phyloP scores from a whole-genome alignment of 2,113 vertebrate species.

The Myiozetetes cayanensis region DNA sequence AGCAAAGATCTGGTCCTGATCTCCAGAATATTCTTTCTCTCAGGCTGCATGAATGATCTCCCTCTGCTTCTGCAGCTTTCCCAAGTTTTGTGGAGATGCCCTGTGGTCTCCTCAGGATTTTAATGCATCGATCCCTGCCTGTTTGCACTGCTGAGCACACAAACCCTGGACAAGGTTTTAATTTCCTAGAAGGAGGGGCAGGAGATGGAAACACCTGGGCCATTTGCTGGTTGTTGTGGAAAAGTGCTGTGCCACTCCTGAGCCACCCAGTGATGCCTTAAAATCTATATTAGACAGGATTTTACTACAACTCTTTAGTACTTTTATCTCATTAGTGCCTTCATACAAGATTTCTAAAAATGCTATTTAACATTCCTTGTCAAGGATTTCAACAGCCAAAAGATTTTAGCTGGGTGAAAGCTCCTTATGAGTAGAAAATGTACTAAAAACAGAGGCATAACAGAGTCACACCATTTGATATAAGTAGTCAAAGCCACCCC shows the following conservation, averaged over 20 bases:
- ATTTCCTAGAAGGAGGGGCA: not conserved
- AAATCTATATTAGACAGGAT: too few species aligned
- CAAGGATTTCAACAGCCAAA: too few species aligned
- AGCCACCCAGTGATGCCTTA: too few species aligned
- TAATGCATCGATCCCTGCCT: fast-evolving
- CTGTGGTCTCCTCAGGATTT: not conserved
- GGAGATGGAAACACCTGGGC: not conserved
- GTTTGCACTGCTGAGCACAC: not conserved
- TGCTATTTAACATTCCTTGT: too few species aligned
- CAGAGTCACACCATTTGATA: too few species aligned
- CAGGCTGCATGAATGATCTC: not conserved
- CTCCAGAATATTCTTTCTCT: not conserved
- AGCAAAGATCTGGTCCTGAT: not conserved
- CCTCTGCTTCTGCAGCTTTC: not conserved
- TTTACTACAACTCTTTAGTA: too few species aligned
- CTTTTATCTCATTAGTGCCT: too few species aligned
- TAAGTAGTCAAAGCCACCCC: too few species aligned
- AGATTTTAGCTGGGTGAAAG: too few species aligned
- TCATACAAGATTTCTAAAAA: too few species aligned
- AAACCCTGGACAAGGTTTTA: not conserved
- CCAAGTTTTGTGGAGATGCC: not conserved
- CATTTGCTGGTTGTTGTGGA: not conserved
- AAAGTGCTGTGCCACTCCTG: not conserved
- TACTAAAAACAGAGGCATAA: too few species aligned
- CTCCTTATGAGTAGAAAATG: too few species aligned